Evolutionary conservation across 2,797 vertebrate genomes (phyloP), one percentile per base, ranked within the genome.

Genomic region (Cygnus olor): DNA sequence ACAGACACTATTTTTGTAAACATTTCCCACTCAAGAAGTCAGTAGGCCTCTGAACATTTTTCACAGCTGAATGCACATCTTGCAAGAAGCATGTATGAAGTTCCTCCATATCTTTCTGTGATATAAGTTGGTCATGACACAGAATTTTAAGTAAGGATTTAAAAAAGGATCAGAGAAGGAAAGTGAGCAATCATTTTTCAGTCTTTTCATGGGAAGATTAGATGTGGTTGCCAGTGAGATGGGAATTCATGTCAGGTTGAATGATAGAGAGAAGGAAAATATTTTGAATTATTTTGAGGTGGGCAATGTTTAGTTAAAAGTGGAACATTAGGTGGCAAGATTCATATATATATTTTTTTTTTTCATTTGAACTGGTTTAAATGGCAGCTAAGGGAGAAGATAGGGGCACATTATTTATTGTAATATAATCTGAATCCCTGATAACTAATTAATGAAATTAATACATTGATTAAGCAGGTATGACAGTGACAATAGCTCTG

Each of bases 361-460:
- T 86, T 85, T 64, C 10, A 71, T 80, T 93, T 93, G 71, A 80
- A 83, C 64, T 78, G 68, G 74, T 69, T 94, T 90, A 88, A 95
- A 87, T 88, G 94, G 68, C 83, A 80, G 40, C 49, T 58, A 85
- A 65, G 34, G 78, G 32, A 94, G 78, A 90, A 15, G 2, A 70
- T 40, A 60, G 70, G 56, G 74, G 9, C 15, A 60, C 47, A 18
- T 57, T 72, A 84, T 78, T 65, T 92, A 93, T 58, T 87, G 83
- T 45, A 72, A 89, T 64, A 65, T 34, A 88, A 84, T 88, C 83
- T 89, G 66, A 71, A 88, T 81, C 66, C 19, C 4, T 93, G 56
- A 88, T 94, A 93, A 94, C 92, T 94, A 90, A 93, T 71, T 87
- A 76, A 89, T 92, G 72, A 92, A 95, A 88, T 91, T 69, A 92